Evolutionary conservation across 1,140 invertebrate species (phyloP).

Genomic region (Homalodisca vitripennis): DNA sequence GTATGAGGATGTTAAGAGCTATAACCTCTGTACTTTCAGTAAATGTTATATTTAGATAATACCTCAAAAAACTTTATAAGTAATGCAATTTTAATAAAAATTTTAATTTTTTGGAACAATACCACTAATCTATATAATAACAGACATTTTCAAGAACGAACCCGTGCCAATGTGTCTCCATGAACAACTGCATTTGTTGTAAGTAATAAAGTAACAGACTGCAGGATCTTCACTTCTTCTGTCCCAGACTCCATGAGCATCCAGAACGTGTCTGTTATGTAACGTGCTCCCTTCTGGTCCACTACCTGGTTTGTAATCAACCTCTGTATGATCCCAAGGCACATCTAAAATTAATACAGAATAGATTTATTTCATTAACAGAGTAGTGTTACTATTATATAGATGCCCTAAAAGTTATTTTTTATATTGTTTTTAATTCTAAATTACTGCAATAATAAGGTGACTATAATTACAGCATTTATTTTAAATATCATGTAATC

Average conservation of each 20-base stretch:
- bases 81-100: neutral
- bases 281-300: conserved; percentile 85
- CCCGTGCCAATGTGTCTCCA: conserved; percentile 89
- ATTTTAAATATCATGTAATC: no score
- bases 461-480: no score
- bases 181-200: conserved; percentile 93
- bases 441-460: no score
- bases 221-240: conserved; percentile 95
- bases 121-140: no score
- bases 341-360: conserved; percentile 81
- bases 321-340: conserved; percentile 85
- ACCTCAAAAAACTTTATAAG: neutral
- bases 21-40: no score
- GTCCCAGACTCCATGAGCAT: conserved; percentile 87
- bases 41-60: no score
- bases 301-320: conserved; percentile 80
- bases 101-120: no score
- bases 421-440: no score
- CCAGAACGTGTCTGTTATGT: conserved; percentile 92
- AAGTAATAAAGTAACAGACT: conserved; percentile 91
- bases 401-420: no score
- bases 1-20: no score
- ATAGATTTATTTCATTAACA: no score
- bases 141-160: conserved; percentile 52
- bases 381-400: no score